phyloP scores from a whole-genome alignment of 2,888 invertebrate species.

The Kuschelorhynchus macadamiae region DNA sequence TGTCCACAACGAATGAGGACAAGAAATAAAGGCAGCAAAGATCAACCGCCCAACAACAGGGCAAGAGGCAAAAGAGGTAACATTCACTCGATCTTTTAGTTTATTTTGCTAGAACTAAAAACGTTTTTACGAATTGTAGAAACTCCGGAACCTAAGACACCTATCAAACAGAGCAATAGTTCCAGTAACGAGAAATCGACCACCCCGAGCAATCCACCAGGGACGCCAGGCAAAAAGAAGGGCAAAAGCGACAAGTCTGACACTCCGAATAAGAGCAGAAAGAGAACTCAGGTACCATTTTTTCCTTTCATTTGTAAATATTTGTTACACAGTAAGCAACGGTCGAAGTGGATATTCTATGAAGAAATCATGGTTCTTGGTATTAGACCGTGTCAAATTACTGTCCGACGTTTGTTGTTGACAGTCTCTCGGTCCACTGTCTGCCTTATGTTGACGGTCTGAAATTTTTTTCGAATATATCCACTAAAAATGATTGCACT shows the following conservation, averaged over 20 bases:
- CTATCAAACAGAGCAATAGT: slow-evolving; percentile 66
- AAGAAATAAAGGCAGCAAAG: slow-evolving; percentile 74
- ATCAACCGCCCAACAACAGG: slow-evolving; percentile 69
- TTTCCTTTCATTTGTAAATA: too few species aligned
- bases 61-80: slow-evolving; percentile 73
- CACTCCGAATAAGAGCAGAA: slow-evolving; percentile 72
- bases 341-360: too few species aligned
- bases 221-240: slow-evolving; percentile 55
- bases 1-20: slow-evolving; percentile 93
- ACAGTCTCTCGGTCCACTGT: too few species aligned
- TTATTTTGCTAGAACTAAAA: too few species aligned
- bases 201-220: slow-evolving; percentile 49
- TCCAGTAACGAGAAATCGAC: slow-evolving; percentile 47
- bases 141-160: slow-evolving; percentile 70
- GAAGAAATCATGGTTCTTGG: too few species aligned
- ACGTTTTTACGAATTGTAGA: slow-evolving; percentile 48
- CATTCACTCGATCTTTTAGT: too few species aligned
- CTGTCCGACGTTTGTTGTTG: too few species aligned
- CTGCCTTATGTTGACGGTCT: too few species aligned
- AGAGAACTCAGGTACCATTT: slow-evolving; percentile 68
- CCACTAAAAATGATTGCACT: too few species aligned
- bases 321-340: too few species aligned
- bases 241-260: slow-evolving; percentile 69
- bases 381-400: too few species aligned
- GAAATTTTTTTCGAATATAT: too few species aligned